Conservation (phyloP, 2,113 vertebrate genomes). For the Amphiprion ocellaris region DNA sequence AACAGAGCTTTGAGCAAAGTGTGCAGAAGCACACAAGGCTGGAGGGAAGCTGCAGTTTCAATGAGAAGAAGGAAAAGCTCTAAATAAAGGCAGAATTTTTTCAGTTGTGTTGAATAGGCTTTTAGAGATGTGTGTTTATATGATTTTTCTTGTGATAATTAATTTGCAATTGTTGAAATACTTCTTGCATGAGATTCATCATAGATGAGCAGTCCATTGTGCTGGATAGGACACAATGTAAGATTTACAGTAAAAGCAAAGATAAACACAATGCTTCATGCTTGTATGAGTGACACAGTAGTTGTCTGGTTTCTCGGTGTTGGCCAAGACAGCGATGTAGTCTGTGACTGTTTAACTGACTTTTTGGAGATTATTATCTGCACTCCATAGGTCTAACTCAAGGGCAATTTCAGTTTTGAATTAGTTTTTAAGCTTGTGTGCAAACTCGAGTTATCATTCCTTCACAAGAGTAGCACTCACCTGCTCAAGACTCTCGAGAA, state of each 20-base stretch:
- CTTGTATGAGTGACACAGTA: background rate
- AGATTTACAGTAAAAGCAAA: constrained; percentile 11
- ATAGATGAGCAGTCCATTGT: background rate
- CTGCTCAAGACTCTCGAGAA: constrained; percentile 5
- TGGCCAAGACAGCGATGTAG: background rate
- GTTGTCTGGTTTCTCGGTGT: background rate
- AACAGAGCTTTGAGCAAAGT: constrained; percentile 24
- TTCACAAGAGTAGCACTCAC: constrained; percentile 29
- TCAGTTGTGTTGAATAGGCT: background rate
- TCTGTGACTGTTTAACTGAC: background rate
- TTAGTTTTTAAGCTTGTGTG: constrained; percentile 26
- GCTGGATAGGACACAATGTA: background rate
- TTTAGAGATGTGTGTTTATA: background rate
- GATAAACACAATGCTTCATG: background rate
- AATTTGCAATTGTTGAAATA: background rate
- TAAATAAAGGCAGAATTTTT: constrained; percentile 1
- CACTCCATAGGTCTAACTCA: constrained; percentile 28
- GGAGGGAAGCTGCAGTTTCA: constrained; percentile 10
- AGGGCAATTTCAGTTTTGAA: constrained; percentile 21
- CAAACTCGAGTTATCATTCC: constrained; percentile 32
- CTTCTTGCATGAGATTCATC: too few relatives aligned
- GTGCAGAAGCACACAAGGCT: constrained; percentile 17
- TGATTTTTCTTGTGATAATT: background rate
- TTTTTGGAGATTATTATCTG: constrained; percentile 15
- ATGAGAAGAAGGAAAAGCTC: background rate